Percentiles rank a stretch among this genome's conserved stretches.
Evolutionary conservation across 2,113 vertebrate species (phyloP).

Genomic region (Phrynosoma platyrhinos): DNA sequence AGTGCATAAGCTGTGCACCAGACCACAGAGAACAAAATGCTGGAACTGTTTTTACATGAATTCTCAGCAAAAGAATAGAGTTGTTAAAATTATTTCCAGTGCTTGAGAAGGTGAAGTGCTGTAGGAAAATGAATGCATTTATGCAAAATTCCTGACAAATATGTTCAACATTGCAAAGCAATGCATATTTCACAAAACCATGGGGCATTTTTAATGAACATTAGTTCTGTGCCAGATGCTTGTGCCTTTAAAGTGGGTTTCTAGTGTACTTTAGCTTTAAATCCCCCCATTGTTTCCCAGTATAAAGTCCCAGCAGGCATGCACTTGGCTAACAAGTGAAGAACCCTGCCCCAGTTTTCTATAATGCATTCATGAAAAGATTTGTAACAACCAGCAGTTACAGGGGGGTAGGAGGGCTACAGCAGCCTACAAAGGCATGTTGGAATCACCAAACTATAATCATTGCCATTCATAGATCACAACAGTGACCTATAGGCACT

Average conservation of each 20-base stretch:
- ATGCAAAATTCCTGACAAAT: slow-evolving; percentile 52
- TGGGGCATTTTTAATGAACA: slow-evolving; percentile 35
- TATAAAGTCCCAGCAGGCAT: slow-evolving; percentile 77
- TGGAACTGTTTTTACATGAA: slow-evolving; percentile 46
- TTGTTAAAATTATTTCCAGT: slow-evolving; percentile 35
- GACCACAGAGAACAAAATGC: slow-evolving; percentile 38
- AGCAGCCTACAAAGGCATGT: slow-evolving; percentile 67
- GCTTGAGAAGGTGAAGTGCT: slow-evolving; percentile 46
- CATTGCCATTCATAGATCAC: slow-evolving; percentile 59
- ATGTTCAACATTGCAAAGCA: slow-evolving; percentile 47
- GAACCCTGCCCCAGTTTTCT: slow-evolving; percentile 78
- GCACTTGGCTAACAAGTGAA: slow-evolving; percentile 73
- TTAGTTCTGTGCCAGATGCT: slow-evolving; percentile 55
- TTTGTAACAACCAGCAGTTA: slow-evolving; percentile 76
- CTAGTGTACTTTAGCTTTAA: slow-evolving; percentile 70
- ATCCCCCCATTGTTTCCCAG: slow-evolving; percentile 64
- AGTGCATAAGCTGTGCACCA: slow-evolving; percentile 37
- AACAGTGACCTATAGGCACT: slow-evolving; percentile 68
- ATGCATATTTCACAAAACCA: slow-evolving; percentile 50
- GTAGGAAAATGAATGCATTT: slow-evolving; percentile 39
- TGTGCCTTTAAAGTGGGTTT: slow-evolving; percentile 59
- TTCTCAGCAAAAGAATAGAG: slow-evolving; percentile 52
- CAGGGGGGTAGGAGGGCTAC: slow-evolving; percentile 50
- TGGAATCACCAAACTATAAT: slow-evolving; percentile 74
- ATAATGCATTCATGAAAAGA: slow-evolving; percentile 78